Evolutionary conservation across 2,113 vertebrate genomes (phyloP), one percentile per base, ranked within the genome.

Genomic region (Lethenteron reissneri): DNA sequence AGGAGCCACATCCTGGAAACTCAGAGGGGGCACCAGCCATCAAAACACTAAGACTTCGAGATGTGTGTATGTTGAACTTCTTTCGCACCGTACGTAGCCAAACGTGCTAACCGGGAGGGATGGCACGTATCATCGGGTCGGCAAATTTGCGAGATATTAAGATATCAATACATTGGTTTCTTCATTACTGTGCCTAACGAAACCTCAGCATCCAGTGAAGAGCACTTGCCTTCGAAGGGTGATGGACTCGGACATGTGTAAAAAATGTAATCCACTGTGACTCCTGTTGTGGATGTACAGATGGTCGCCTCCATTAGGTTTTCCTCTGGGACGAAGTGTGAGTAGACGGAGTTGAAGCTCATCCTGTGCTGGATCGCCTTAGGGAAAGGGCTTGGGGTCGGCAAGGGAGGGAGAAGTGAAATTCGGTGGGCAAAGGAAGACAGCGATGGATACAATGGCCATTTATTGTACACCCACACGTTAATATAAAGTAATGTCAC

Each of bases 221-320:
- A 90, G 41, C 41, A 41, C 41, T 41, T 41, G 41, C 41, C 41
- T 41, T 41, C 6, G 41, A 41, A 41, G 41, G 41, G 41, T 41
- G 41, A 41, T 41, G 41, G 41, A 11, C 8, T 68, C 21, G 64
- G 64, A 21, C 21, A 17, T 11, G 64, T 17, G 78, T 90, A 96
- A 78, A 99, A 87, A 77, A 99, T 92, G 75, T 97, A 99, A 77
- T 99, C 94, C 74, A 99, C 92, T 0, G 92, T 95, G 74, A 87
- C 78, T 77, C 91, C 86, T 1, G 85, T 86, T 76, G 79, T 81
- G 7, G 90, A 89, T 76, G 95, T 90, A 72, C 84, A 90, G 56
- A 91, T 96, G 15, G 92, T 97, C 80, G 97, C 83, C 80, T 95
- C 94, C n/a, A 85, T 84, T 14, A 81, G 58, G 4, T 85, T 82